These are phyloP conservation scores for Pogonophryne albipinna DNA, from an alignment of 2,797 vertebrate species.

Conservation along the genomic window DNA sequence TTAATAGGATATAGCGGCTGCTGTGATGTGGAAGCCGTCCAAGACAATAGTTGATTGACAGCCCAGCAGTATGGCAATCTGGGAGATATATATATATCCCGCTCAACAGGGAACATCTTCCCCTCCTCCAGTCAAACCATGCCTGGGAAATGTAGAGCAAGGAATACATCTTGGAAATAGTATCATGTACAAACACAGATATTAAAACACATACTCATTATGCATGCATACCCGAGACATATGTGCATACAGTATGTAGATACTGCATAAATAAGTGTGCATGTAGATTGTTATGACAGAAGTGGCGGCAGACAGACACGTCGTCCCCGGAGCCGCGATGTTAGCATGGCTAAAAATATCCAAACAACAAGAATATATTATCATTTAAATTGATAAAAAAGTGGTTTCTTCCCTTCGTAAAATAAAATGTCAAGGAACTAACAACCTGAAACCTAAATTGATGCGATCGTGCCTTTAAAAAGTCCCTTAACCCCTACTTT, in stretches of 20 bases:
- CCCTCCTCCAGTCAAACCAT: constrained; percentile 8
- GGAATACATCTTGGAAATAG: constrained; percentile 19
- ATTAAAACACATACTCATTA: neutral
- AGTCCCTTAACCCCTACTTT: neutral
- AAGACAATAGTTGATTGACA: constrained; percentile 69
- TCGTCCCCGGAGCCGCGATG: neutral
- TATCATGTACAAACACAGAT: neutral
- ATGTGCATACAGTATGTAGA: neutral
- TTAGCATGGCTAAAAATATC: neutral
- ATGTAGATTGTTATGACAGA: neutral
- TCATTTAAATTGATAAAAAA: neutral
- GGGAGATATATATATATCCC: constrained; percentile 46
- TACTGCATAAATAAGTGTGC: neutral
- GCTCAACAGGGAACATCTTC: constrained; percentile 28
- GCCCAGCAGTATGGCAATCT: constrained; percentile 46
- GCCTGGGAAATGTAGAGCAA: constrained; percentile 23
- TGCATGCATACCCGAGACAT: neutral
- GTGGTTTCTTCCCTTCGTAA: neutral
- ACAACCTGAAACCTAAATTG: constrained; percentile 20
- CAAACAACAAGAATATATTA: neutral
- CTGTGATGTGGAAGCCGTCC: constrained; percentile 40
- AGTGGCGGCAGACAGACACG: neutral
- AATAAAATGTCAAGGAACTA: constrained; percentile 17
- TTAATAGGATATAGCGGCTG: constrained; percentile 26
- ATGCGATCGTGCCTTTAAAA: constrained; percentile 27